phyloP scores from a whole-genome alignment of 2,113 vertebrate species.

The Dryoscopus gambensis region DNA sequence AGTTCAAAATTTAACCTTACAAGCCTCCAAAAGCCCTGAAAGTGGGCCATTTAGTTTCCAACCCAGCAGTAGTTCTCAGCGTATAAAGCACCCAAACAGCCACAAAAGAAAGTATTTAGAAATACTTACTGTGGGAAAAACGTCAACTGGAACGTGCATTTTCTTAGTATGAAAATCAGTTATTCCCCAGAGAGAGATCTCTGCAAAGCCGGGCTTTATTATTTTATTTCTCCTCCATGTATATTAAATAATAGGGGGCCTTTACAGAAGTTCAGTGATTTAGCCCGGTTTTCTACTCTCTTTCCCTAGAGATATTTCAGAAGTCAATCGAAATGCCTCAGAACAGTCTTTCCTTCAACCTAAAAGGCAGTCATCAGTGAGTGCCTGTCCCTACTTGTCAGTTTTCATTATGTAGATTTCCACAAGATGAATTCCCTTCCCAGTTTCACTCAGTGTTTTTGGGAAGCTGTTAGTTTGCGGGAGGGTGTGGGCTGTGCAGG shows the following conservation, averaged over 20 bases:
- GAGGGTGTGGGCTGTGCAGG: background rate
- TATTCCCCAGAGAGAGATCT: background rate
- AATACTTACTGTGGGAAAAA: background rate
- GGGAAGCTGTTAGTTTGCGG: background rate
- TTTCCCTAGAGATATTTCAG: background rate
- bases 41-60: background rate
- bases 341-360: background rate
- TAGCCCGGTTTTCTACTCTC: background rate
- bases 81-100: background rate
- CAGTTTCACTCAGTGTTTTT: background rate
- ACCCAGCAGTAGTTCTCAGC: background rate
- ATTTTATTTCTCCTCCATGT: background rate
- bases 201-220: background rate
- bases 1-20: background rate
- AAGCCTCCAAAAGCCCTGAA: background rate
- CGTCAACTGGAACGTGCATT: background rate
- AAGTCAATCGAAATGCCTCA: background rate
- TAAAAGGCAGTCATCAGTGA: background rate
- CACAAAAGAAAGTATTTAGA: background rate
- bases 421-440: background rate
- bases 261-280: background rate
- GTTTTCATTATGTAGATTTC: background rate
- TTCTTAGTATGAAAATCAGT: background rate
- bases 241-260: background rate
- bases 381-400: background rate